phyloP scores from a whole-genome alignment of 2,797 vertebrate genomes.

The Paguma larvata region DNA sequence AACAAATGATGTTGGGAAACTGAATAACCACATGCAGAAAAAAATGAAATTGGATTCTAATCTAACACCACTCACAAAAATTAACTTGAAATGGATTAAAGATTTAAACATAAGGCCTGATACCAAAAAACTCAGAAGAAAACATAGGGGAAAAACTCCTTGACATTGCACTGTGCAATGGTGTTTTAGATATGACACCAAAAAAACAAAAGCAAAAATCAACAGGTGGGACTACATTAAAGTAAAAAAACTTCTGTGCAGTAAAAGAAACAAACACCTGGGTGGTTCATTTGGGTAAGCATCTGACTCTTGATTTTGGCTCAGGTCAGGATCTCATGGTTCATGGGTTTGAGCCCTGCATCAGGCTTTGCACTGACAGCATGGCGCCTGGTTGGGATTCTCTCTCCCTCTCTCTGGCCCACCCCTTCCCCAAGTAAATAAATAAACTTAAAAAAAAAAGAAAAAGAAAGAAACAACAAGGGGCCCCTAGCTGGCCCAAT shows the following conservation, averaged over 20 bases:
- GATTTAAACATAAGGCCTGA: not conserved
- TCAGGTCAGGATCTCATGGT: no score
- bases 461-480: not conserved
- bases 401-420: no score
- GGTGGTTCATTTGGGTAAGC: no score
- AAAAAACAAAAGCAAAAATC: not conserved
- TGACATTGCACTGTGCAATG: not conserved
- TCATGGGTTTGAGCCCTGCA: no score
- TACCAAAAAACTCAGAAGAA: not conserved
- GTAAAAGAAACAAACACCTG: not conserved
- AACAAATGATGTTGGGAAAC: not conserved
- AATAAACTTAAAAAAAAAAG: no score
- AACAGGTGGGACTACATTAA: not conserved
- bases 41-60: not conserved
- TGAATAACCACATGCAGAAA: not conserved
- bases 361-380: no score
- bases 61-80: not conserved
- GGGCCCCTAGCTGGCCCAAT: not conserved
- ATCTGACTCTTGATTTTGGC: no score
- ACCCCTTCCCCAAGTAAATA: no score
- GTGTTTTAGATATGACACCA: not conserved
- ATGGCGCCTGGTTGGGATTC: no score
- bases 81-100: not conserved
- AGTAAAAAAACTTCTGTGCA: not conserved
- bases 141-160: not conserved